Conservation (phyloP, 1,140 invertebrate species). For the Lordiphosa clarofinis region DNA sequence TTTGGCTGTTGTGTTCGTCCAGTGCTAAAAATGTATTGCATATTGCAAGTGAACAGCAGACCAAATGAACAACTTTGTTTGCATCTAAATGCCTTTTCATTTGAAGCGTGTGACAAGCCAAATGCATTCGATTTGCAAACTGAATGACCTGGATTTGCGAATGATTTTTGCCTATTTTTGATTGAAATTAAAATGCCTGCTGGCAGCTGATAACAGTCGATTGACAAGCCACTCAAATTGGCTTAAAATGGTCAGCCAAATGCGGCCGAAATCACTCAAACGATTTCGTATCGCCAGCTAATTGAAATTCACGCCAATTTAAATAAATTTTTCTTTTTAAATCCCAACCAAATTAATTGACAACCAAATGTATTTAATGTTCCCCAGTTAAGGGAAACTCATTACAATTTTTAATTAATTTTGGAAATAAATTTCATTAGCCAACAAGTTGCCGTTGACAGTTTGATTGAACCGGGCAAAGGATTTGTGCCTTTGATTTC, state of each 20-base stretch:
- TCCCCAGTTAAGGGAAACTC: slow-evolving; percentile 23
- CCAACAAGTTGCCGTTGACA: slow-evolving; percentile 36
- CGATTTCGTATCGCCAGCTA: slow-evolving; percentile 34
- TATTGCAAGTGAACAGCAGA: too few species aligned
- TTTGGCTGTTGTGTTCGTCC: too few species aligned
- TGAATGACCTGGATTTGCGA: too few species aligned
- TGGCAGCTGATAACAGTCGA: not conserved
- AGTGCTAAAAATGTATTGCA: too few species aligned
- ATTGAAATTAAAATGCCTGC: too few species aligned
- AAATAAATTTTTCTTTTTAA: slow-evolving; percentile 32
- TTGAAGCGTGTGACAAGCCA: too few species aligned
- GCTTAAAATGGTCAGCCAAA: slow-evolving; percentile 46
- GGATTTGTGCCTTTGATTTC: slow-evolving; percentile 56
- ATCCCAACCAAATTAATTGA: slow-evolving; percentile 23
- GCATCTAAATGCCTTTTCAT: too few species aligned
- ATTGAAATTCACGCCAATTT: slow-evolving; percentile 65
- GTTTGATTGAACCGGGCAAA: slow-evolving; percentile 54
- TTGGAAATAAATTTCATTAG: slow-evolving; percentile 63
- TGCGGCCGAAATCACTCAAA: slow-evolving; percentile 12
- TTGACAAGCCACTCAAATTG: slow-evolving; percentile 69
- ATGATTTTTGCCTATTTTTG: too few species aligned
- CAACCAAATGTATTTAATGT: slow-evolving; percentile 53
- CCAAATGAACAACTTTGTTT: too few species aligned
- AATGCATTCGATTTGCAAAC: too few species aligned
- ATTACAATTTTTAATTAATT: slow-evolving; percentile 78